A percentile compares a stretch with the other conserved stretches of the same genome.
Evolutionary conservation across 1,140 invertebrate genomes (phyloP).

Genomic region (Conopomorpha cramerella): DNA sequence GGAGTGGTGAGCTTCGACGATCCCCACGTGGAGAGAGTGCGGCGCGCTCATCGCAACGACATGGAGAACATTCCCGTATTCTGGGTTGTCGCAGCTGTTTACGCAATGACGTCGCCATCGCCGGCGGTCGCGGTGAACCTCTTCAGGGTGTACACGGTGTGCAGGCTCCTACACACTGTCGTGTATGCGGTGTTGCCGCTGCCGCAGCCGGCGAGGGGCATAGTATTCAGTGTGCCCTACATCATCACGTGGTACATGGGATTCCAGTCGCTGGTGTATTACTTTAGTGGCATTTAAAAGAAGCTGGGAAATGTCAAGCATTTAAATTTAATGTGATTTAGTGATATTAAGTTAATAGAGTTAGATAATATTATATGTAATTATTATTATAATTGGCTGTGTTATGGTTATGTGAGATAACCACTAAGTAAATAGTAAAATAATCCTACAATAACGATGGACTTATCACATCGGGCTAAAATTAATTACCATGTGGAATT

Average conservation of each 20-base stretch:
- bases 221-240: slow-evolving; percentile 35
- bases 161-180: slow-evolving; percentile 65
- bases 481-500: too few species aligned
- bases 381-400: too few species aligned
- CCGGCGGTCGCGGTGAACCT: slow-evolving; percentile 49
- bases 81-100: slow-evolving; percentile 63
- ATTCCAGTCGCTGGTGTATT: slow-evolving; percentile 13
- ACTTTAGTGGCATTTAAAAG: slow-evolving; percentile 15
- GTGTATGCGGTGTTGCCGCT: slow-evolving; percentile 63
- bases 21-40: slow-evolving; percentile 49
- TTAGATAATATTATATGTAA: too few species aligned
- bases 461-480: too few species aligned
- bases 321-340: too few species aligned
- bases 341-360: too few species aligned
- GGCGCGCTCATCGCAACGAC: slow-evolving; percentile 70
- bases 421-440: too few species aligned
- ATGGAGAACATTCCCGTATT: slow-evolving; percentile 72
- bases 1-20: slow-evolving; percentile 50
- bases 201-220: slow-evolving; percentile 63
- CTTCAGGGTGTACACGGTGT: slow-evolving; percentile 62
- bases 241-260: slow-evolving; percentile 20
- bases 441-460: too few species aligned
- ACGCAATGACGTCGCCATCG: slow-evolving; percentile 63
- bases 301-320: too few species aligned
- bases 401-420: too few species aligned